A percentile compares a stretch with the other conserved stretches of the same genome.
These are phyloP conservation scores for Diprion similis DNA, from an alignment of 1,140 invertebrate genomes.

Conservation along the genomic window DNA sequence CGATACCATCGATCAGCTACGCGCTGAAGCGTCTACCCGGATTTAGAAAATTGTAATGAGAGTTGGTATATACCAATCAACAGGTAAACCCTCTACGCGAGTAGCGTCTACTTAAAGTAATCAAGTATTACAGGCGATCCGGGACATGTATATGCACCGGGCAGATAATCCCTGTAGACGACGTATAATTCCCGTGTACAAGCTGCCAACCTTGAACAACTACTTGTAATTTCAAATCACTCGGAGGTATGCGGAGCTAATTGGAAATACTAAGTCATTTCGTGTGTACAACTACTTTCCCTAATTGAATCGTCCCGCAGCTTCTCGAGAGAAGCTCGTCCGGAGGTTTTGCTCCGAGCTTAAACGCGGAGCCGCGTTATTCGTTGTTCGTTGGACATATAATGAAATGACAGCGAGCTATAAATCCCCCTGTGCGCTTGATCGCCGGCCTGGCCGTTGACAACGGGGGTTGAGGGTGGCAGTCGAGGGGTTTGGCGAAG, in stretches of 20 bases:
- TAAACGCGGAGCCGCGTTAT: background rate
- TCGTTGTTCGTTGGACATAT: background rate
- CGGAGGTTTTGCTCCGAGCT: background rate
- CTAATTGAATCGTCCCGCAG: background rate
- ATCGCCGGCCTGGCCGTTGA: background rate
- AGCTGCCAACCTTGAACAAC: no score
- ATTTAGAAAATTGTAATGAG: background rate
- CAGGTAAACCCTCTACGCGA: background rate
- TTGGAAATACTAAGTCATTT: background rate
- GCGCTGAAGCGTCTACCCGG: background rate
- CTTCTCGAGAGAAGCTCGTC: background rate
- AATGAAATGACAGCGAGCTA: slow-evolving; percentile 2
- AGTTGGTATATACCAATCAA: background rate
- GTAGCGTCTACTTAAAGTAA: background rate
- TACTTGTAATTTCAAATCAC: no score
- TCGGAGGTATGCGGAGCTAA: background rate
- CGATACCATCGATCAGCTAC: no score
- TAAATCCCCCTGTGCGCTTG: background rate
- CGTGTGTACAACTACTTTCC: background rate
- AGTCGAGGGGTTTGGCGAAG: slow-evolving; percentile 39
- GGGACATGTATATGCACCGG: background rate
- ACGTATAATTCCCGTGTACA: no score
- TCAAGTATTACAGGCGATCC: background rate
- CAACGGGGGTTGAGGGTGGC: background rate
- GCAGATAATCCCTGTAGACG: no score